phyloP scores from a whole-genome alignment of 1,140 invertebrate species.

The Sinella curviseta region DNA sequence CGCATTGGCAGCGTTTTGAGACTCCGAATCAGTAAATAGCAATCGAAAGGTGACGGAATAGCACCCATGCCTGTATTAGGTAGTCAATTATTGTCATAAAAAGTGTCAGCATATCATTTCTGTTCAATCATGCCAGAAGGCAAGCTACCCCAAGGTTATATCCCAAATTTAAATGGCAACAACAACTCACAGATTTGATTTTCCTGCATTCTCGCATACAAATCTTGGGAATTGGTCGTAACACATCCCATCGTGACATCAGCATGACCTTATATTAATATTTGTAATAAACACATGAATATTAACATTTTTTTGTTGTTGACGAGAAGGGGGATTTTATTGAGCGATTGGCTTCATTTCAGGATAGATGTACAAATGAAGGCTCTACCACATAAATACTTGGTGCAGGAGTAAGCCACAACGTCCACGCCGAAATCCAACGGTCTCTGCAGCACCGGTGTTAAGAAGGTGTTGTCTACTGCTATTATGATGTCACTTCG shows the following conservation, averaged over 20 bases:
- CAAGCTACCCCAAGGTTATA: not conserved
- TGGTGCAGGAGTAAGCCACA: constrained; percentile 66
- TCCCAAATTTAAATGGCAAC: not conserved
- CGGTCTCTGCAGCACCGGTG: constrained; percentile 65
- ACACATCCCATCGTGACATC: constrained; percentile 70
- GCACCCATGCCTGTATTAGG: constrained; percentile 57
- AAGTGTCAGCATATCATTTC: too few species aligned
- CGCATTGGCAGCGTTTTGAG: constrained; percentile 65
- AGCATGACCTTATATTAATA: constrained; percentile 59
- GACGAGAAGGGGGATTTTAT: not conserved
- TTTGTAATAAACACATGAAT: not conserved
- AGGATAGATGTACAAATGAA: too few species aligned
- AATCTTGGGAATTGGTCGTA: constrained; percentile 58
- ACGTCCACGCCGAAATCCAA: constrained; percentile 67
- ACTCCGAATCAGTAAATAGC: constrained; percentile 65
- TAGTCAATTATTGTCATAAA: too few species aligned
- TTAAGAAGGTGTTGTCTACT: constrained; percentile 70
- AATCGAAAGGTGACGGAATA: constrained; percentile 69
- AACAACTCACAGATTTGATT: constrained; percentile 61
- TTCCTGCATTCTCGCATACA: constrained; percentile 60
- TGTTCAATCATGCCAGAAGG: too few species aligned
- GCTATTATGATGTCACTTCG: constrained; percentile 59
- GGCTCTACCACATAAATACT: constrained; percentile 64
- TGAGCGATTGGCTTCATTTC: too few species aligned
- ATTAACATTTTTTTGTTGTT: too few species aligned